Evolutionary conservation across 1,140 invertebrate genomes (phyloP).

Genomic region (Hypsibius dujardini): DNA sequence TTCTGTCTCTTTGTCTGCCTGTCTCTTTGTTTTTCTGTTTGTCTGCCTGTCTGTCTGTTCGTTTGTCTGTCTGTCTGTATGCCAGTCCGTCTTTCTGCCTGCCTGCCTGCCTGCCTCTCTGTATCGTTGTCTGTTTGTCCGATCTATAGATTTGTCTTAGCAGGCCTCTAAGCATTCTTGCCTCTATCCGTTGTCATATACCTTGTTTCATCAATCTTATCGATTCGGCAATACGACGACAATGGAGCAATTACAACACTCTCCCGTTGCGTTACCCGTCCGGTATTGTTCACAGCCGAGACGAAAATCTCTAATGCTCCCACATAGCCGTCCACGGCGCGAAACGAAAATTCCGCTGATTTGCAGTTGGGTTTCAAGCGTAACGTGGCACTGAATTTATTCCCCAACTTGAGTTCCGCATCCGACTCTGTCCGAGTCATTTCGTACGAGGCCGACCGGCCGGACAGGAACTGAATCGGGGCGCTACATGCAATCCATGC

Average conservation of each 20-base stretch:
- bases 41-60: no score
- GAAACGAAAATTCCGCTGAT: not conserved
- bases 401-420: not conserved
- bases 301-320: conserved; percentile 6
- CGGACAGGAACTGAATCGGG: not conserved
- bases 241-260: not conserved
- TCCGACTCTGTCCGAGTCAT: conserved; percentile 2
- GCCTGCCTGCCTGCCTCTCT: no score
- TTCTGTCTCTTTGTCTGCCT: no score
- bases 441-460: not conserved
- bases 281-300: conserved; percentile 1
- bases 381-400: conserved; percentile 8
- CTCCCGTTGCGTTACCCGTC: not conserved
- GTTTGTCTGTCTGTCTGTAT: no score
- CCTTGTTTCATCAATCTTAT: not conserved
- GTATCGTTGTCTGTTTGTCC: no score
- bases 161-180: no score
- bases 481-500: not conserved
- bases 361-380: not conserved
- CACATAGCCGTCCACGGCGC: not conserved
- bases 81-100: no score
- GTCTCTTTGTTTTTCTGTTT: no score
- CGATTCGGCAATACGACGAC: not conserved
- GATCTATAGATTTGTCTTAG: no score
- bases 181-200: not conserved